These are phyloP conservation scores for Latrodectus geometricus DNA, from an alignment of 1,140 invertebrate genomes.

Conservation along the genomic window DNA sequence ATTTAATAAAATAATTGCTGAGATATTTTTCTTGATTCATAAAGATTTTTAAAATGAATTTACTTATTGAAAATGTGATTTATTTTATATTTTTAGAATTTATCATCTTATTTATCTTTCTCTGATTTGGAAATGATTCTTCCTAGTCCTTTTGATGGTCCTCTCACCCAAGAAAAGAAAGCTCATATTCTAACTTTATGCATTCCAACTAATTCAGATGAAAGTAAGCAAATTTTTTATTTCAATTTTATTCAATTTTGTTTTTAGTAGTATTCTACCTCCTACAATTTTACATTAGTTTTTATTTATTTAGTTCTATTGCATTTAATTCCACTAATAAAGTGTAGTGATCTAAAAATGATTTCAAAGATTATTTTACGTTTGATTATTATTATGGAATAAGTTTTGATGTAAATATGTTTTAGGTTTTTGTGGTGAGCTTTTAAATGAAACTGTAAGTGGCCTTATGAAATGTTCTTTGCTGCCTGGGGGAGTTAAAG, in stretches of 20 bases:
- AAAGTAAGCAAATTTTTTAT: slow-evolving; percentile 4
- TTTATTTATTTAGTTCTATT: too few relatives aligned
- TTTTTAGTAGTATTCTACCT: too few relatives aligned
- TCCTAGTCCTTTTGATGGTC: slow-evolving; percentile 63
- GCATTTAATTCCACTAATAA: too few relatives aligned
- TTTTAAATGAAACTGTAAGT: slow-evolving; percentile 48
- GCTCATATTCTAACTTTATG: slow-evolving; percentile 44
- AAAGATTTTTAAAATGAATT: too few relatives aligned
- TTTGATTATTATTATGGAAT: too few relatives aligned
- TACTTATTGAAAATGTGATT: not conserved
- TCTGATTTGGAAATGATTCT: not conserved
- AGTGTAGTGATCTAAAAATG: too few relatives aligned
- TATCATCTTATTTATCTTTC: not conserved
- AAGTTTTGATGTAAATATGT: not conserved
- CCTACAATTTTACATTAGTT: too few relatives aligned
- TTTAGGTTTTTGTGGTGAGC: slow-evolving; percentile 18
- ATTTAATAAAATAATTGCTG: too few relatives aligned
- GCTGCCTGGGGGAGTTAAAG: slow-evolving; percentile 38
- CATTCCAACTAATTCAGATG: slow-evolving; percentile 12
- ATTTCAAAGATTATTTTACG: too few relatives aligned
- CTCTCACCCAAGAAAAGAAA: slow-evolving; percentile 64
- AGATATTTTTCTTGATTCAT: too few relatives aligned
- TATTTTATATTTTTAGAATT: slow-evolving; percentile 2
- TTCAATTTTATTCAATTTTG: not conserved
- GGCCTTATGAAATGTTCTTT: slow-evolving; percentile 43